These are phyloP conservation scores for Kradibia gibbosae DNA, from an alignment of 1,140 invertebrate species.

Conservation along the genomic window DNA sequence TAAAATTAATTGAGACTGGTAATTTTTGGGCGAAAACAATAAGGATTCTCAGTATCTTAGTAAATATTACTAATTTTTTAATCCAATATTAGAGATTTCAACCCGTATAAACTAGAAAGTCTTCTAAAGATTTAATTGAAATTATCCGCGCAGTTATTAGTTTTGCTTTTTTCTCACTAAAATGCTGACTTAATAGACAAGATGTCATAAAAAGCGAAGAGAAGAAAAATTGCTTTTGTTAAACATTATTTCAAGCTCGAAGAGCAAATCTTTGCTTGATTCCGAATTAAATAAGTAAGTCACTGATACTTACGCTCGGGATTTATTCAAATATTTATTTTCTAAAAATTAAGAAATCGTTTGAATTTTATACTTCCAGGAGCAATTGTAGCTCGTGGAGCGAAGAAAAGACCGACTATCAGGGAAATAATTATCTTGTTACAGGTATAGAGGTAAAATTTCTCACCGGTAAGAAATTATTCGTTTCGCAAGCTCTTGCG, in stretches of 20 bases:
- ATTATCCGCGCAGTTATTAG: too few species aligned
- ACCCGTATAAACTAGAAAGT: too few species aligned
- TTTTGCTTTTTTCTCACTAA: too few species aligned
- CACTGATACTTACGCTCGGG: background rate
- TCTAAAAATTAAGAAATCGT: background rate
- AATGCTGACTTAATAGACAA: too few species aligned
- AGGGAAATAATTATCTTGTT: conserved; percentile 1
- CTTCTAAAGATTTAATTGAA: too few species aligned
- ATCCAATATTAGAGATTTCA: too few species aligned
- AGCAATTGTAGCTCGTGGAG: background rate
- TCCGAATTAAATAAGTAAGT: background rate
- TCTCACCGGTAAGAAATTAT: background rate
- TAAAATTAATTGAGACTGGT: too few species aligned
- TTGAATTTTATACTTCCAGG: background rate
- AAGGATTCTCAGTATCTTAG: too few species aligned
- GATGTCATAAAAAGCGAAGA: too few species aligned
- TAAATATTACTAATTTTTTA: too few species aligned
- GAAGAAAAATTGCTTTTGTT: background rate
- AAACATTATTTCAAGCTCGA: background rate
- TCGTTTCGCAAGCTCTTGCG: background rate
- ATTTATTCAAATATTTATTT: background rate
- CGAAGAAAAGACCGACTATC: background rate
- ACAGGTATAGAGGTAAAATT: background rate
- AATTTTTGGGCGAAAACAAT: too few species aligned
- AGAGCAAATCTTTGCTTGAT: background rate